These are phyloP conservation scores for Microcebus murinus DNA, from an alignment of 2,113 vertebrate genomes.

Conservation along the genomic window DNA sequence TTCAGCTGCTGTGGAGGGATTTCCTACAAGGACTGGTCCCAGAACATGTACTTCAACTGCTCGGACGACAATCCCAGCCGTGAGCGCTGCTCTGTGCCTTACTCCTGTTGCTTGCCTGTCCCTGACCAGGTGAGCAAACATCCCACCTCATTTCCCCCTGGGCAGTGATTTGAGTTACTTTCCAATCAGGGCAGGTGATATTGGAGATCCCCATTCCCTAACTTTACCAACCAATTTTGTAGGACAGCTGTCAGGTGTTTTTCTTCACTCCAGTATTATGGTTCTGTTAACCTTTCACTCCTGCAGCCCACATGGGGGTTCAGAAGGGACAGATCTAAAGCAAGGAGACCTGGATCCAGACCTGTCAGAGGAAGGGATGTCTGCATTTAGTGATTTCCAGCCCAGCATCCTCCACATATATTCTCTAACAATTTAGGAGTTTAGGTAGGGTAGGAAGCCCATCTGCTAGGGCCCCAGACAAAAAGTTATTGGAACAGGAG, in stretches of 20 bases:
- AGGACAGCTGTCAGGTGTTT: not conserved
- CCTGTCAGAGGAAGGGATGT: not conserved
- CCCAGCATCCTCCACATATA: not conserved
- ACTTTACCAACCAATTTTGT: not conserved
- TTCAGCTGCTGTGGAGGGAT: constrained; percentile 93
- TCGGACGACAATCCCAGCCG: constrained; percentile 87
- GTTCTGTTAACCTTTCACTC: not conserved
- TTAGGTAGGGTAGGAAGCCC: not conserved
- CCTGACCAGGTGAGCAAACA: constrained; percentile 83
- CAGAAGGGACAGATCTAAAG: not conserved
- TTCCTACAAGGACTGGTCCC: constrained; percentile 93
- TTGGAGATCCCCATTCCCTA: not conserved
- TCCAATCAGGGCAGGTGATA: not conserved
- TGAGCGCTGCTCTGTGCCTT: constrained; percentile 95
- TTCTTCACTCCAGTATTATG: not conserved
- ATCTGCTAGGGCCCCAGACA: not conserved
- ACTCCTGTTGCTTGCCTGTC: constrained; percentile 90
- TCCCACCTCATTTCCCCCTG: not conserved
- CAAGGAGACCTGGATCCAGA: not conserved
- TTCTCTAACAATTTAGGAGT: not conserved
- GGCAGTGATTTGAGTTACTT: not conserved
- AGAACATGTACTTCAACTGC: constrained; percentile 95
- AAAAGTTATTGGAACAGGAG: not conserved
- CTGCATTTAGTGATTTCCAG: not conserved
- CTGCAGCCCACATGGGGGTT: not conserved